A percentile compares a stretch with the other conserved stretches of the same genome.
These are phyloP conservation scores for Champsocephalus gunnari DNA, from an alignment of 2,797 vertebrate species.

Conservation along the genomic window DNA sequence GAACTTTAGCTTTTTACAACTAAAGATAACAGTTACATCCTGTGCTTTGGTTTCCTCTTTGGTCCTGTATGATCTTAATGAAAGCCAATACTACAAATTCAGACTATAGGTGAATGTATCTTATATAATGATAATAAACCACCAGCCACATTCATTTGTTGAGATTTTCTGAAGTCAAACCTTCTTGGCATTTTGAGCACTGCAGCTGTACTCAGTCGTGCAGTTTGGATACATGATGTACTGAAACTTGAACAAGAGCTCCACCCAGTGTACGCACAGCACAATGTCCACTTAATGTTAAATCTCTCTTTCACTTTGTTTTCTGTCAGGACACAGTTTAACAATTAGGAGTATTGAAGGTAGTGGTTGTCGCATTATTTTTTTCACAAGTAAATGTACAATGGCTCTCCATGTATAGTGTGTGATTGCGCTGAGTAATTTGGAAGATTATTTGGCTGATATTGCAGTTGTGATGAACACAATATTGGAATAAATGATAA, in stretches of 20 bases:
- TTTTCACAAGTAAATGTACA: too few species aligned
- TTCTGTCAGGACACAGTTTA: background rate
- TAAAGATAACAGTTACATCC: background rate
- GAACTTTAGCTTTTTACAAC: background rate
- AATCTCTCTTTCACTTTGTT: accelerated
- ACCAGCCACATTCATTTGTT: background rate
- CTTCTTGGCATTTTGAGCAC: accelerated
- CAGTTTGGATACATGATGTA: background rate
- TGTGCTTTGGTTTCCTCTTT: background rate
- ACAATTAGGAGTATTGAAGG: too few species aligned
- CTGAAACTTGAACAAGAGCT: conserved; percentile 13
- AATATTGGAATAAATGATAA: too few species aligned
- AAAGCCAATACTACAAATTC: background rate
- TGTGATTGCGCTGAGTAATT: too few species aligned
- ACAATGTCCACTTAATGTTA: background rate
- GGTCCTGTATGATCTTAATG: background rate
- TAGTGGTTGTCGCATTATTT: too few species aligned
- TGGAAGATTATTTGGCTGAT: too few species aligned
- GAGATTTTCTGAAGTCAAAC: background rate
- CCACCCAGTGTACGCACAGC: conserved; percentile 55
- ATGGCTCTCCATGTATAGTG: too few species aligned
- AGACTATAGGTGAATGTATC: background rate
- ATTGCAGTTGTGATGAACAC: too few species aligned
- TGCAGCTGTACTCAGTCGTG: background rate
- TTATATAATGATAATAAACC: background rate